A percentile compares a stretch with the other conserved stretches of the same genome.
Conservation (phyloP, 2,113 vertebrate genomes). For the Phaethon lepturus region DNA sequence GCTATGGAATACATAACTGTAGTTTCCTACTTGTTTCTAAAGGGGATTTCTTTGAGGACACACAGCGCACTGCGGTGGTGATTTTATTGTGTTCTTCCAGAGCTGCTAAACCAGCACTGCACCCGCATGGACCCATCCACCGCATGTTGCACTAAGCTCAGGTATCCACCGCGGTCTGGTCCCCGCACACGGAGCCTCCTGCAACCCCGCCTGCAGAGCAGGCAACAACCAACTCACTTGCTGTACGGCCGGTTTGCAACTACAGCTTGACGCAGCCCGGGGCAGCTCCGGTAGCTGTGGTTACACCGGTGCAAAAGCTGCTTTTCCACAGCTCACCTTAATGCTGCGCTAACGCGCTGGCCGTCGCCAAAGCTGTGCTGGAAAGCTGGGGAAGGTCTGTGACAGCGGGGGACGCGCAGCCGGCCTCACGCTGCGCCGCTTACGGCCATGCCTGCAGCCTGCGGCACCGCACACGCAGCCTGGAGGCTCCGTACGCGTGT, state of each 20-base stretch:
- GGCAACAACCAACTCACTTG: neutral
- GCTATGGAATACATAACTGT: neutral
- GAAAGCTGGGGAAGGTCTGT: neutral
- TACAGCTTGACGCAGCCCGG: neutral
- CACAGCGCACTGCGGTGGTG: neutral
- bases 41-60: neutral
- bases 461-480: conserved; percentile 38
- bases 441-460: neutral
- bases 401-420: neutral
- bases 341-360: neutral
- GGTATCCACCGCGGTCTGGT: accelerated
- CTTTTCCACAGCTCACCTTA: accelerated
- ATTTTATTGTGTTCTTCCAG: neutral
- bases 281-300: neutral
- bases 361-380: accelerated
- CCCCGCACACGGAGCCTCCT: neutral
- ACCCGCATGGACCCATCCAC: accelerated
- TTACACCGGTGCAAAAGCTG: neutral
- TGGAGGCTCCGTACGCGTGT: neutral
- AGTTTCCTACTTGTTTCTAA: neutral
- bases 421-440: neutral
- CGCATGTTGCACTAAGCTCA: neutral
- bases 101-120: neutral
- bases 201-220: neutral
- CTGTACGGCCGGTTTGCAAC: neutral